Base-by-base conservation (phyloP, 2,888 invertebrate species). In the Agrochola litura region DNA sequence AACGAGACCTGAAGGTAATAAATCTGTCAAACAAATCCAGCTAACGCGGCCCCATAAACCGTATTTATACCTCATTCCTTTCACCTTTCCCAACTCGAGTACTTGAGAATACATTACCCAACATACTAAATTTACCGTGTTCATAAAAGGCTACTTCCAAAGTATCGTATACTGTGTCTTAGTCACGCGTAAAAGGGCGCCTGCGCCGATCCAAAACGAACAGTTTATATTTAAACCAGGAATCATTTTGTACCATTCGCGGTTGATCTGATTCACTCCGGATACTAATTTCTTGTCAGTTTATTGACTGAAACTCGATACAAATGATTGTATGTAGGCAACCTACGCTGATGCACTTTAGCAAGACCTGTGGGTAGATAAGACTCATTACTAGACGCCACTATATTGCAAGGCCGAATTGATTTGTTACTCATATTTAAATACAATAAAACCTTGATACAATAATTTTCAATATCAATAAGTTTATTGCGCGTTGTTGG, bases 171-270 rank as follows among this genome's bases (percentile, higher is more conserved):
- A 69, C 70, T 70, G 64, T 67, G 77, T 72, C 77, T 89, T 88
- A 90, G 91, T 90, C 90, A 89, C 78, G 74, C 58, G 63, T 70
- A 76, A 82, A 81, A 88, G 87, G 85, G 85, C 86, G 83, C 74
- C 75, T 77, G 79, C 70, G 86, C 83, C 86, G 83, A 84, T 86
- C 82, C 81, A 77, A 88, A 87, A 74, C 60, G 77, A 74, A 83
- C 77, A 75, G 80, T 75, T 86, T 87, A 87, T 78, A 84, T 87
- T 87, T 87, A 88, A 87, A 88, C 79, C 75, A 64, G 83, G 79
- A 89, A 83, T 86, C 78, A 83, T 79, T 82, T 81, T 71, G 73
- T 65, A 74, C 76, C 81, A 79, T 78, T 79, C 81, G 63, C 66
- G 68, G 72, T 61, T 56, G 70, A 22, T 73, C 77, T 88, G 90